phyloP scores from a whole-genome alignment of 2,797 vertebrate genomes.

The Lycodopsis pacificus region DNA sequence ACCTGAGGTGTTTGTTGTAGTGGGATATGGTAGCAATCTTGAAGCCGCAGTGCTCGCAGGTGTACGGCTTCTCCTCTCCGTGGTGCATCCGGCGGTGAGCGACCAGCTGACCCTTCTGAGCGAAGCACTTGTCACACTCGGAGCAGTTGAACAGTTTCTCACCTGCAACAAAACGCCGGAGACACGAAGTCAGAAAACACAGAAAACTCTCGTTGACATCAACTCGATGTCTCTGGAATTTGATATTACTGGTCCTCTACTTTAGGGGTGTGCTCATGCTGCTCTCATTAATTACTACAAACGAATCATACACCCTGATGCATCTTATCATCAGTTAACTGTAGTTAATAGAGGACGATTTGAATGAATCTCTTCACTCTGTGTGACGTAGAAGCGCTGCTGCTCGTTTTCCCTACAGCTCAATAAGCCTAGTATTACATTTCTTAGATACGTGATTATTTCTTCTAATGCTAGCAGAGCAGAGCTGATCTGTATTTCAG shows the following conservation, averaged over 20 bases:
- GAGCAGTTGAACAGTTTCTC: conserved; percentile 96
- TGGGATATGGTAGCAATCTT: conserved; percentile 99
- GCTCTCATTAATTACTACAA: too few species aligned
- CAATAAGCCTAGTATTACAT: not conserved
- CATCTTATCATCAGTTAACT: too few species aligned
- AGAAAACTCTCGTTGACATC: not conserved
- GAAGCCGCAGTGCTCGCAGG: conserved; percentile 95
- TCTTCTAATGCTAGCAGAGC: too few species aligned
- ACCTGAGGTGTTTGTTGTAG: conserved; percentile 97
- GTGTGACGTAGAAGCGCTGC: too few species aligned
- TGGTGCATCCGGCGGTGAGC: conserved; percentile 99
- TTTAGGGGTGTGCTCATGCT: too few species aligned
- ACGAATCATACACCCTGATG: not conserved
- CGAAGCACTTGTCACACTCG: conserved; percentile 95
- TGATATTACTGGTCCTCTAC: too few species aligned
- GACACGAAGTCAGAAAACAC: not conserved
- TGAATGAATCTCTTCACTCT: too few species aligned
- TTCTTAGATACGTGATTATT: too few species aligned
- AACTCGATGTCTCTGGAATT: too few species aligned
- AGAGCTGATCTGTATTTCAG: not conserved
- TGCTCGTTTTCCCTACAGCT: too few species aligned
- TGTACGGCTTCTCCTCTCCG: conserved; percentile 97
- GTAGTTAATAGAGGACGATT: too few species aligned
- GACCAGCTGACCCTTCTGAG: conserved; percentile 98
- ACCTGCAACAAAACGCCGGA: conserved; percentile 77